A percentile compares a stretch with the other conserved stretches of the same genome.
Evolutionary conservation across 2,113 vertebrate species (phyloP).

Genomic region (Entelurus aequoreus): DNA sequence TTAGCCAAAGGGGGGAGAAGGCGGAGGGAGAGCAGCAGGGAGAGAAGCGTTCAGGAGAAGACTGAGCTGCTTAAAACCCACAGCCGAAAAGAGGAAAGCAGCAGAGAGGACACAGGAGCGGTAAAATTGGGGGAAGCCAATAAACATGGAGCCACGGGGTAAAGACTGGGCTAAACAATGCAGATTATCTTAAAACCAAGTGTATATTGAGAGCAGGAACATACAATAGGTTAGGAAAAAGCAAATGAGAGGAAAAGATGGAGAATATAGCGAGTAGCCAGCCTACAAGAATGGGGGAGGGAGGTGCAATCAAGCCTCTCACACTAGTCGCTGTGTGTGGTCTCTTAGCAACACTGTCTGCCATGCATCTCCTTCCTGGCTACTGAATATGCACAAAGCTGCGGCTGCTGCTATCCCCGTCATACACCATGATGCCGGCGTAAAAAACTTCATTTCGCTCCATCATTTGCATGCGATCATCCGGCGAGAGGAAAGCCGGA

Average conservation of each 20-base stretch:
- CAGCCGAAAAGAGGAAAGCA: slow-evolving; percentile 34
- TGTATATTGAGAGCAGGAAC: slow-evolving; percentile 10
- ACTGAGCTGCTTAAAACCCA: slow-evolving; percentile 37
- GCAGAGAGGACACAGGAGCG: slow-evolving; percentile 29
- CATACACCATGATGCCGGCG: slow-evolving; percentile 28
- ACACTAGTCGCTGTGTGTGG: slow-evolving; percentile 74
- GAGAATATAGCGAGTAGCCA: slow-evolving; percentile 47
- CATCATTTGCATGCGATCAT: slow-evolving; percentile 20
- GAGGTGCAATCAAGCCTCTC: slow-evolving; percentile 70
- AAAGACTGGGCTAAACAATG: slow-evolving; percentile 32
- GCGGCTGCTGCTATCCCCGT: slow-evolving; percentile 40
- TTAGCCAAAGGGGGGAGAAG: slow-evolving; percentile 13
- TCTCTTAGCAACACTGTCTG: slow-evolving; percentile 79
- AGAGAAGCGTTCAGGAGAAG: slow-evolving; percentile 23
- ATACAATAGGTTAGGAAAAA: slow-evolving; percentile 19
- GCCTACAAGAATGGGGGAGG: slow-evolving; percentile 64
- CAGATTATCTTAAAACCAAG: slow-evolving; percentile 29
- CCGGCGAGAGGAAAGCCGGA: not conserved
- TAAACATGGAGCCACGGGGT: slow-evolving; percentile 32
- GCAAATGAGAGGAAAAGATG: slow-evolving; percentile 49
- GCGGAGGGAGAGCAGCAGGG: slow-evolving; percentile 10
- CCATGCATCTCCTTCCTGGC: slow-evolving; percentile 62
- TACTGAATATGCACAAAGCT: slow-evolving; percentile 63
- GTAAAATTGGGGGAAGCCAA: slow-evolving; percentile 31
- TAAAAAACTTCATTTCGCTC: slow-evolving; percentile 19